Conservation (phyloP, 2,797 vertebrate species). For the Naso thynnoides region DNA sequence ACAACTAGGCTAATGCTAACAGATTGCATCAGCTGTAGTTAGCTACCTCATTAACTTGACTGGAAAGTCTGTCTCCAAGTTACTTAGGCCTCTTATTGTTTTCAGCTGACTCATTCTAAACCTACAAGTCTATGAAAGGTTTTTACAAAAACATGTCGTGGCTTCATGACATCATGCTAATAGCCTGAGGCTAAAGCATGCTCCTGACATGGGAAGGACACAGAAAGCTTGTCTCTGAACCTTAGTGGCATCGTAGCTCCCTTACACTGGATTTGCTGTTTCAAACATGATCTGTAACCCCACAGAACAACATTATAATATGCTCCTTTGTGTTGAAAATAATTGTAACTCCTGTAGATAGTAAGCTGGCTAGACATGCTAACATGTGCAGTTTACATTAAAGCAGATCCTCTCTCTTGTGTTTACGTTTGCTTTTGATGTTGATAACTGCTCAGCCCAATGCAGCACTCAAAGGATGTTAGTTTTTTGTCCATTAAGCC, state of each 20-base stretch:
- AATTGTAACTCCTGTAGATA: neutral
- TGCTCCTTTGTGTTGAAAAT: neutral
- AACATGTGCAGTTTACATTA: neutral
- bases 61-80: neutral
- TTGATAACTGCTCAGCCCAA: neutral
- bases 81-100: neutral
- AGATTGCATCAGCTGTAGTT: neutral
- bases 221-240: neutral
- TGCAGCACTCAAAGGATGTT: neutral
- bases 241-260: neutral
- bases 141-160: neutral
- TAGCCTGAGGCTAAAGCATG: neutral
- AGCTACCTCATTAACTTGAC: constrained; percentile 2
- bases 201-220: neutral
- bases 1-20: neutral
- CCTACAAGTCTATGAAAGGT: neutral
- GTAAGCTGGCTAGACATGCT: neutral
- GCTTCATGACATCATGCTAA: neutral
- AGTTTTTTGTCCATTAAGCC: too few relatives aligned
- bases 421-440: neutral
- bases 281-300: neutral
- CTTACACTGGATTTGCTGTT: neutral
- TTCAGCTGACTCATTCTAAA: neutral
- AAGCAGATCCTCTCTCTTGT: neutral
- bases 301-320: neutral